Evolutionary conservation across 2,888 invertebrate genomes (phyloP).

Genomic region (Cataglyphis rosenhaueri): DNA sequence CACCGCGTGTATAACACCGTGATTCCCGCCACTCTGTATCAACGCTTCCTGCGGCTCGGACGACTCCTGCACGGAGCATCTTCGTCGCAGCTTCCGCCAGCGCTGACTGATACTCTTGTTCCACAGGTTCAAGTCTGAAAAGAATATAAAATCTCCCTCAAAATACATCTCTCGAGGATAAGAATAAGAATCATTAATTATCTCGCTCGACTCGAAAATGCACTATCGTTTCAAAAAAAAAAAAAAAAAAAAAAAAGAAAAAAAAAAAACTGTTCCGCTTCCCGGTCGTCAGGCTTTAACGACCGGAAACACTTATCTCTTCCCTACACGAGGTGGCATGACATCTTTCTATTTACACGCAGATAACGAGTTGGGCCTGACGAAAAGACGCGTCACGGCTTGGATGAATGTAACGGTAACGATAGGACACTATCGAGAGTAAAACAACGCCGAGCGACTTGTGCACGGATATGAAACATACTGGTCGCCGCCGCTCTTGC

Average conservation of each 20-base stretch:
- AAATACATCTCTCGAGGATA: neutral
- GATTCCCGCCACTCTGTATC: constrained; percentile 85
- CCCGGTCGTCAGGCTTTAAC: constrained; percentile 59
- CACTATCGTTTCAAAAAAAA: constrained; percentile 19
- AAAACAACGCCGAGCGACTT: constrained; percentile 25
- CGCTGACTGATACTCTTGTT: constrained; percentile 91
- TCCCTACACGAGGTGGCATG: constrained; percentile 55
- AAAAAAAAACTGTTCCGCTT: constrained; percentile 26
- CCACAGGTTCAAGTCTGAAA: constrained; percentile 89
- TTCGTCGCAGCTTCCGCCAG: constrained; percentile 90
- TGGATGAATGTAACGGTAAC: constrained; percentile 37
- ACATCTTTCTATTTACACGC: constrained; percentile 61
- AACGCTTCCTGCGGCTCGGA: constrained; percentile 86
- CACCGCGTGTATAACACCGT: constrained; percentile 78
- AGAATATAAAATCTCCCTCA: neutral
- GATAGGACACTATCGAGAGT: constrained; percentile 56
- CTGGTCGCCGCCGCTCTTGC: neutral
- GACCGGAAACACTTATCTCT: constrained; percentile 68
- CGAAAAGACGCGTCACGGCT: constrained; percentile 39
- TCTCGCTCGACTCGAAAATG: constrained; percentile 13
- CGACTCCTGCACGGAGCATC: constrained; percentile 87
- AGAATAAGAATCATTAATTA: neutral
- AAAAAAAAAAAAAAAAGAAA: neutral
- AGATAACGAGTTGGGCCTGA: constrained; percentile 62
- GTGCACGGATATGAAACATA: neutral